These are phyloP conservation scores for Zaprionus capensis DNA, from an alignment of 1,140 invertebrate genomes.

Conservation along the genomic window DNA sequence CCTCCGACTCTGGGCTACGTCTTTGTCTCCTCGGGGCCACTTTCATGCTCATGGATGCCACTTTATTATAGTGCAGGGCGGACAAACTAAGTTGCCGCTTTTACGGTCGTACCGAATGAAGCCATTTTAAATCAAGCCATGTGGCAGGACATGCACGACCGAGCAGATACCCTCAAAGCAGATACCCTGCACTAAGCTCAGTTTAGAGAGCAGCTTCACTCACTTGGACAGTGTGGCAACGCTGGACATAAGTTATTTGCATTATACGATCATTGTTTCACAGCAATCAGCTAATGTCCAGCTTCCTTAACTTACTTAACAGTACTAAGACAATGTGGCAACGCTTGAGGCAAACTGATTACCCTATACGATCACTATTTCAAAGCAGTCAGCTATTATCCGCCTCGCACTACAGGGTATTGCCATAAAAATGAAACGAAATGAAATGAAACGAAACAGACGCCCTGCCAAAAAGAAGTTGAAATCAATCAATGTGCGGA, in stretches of 20 bases:
- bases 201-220: background rate
- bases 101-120: conserved; percentile 28
- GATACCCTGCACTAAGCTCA: background rate
- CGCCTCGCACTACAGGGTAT: conserved; percentile 14
- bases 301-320: background rate
- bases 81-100: conserved; percentile 44
- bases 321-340: background rate
- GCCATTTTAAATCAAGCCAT: conserved; percentile 44
- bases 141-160: background rate
- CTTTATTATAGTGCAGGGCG: conserved; percentile 54
- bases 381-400: conserved; percentile 26
- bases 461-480: conserved; percentile 21
- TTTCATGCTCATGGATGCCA: conserved; percentile 51
- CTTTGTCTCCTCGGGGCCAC: conserved; percentile 29
- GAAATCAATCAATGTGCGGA: conserved; percentile 65
- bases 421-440: conserved; percentile 11
- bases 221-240: background rate
- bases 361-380: background rate
- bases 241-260: background rate
- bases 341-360: background rate
- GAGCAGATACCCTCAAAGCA: background rate
- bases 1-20: conserved; percentile 2
- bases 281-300: conserved; percentile 17
- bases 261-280: conserved; percentile 9
- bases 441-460: conserved; percentile 17